phyloP scores from a whole-genome alignment of 2,888 invertebrate species.

The Cerceris ruficornis region DNA sequence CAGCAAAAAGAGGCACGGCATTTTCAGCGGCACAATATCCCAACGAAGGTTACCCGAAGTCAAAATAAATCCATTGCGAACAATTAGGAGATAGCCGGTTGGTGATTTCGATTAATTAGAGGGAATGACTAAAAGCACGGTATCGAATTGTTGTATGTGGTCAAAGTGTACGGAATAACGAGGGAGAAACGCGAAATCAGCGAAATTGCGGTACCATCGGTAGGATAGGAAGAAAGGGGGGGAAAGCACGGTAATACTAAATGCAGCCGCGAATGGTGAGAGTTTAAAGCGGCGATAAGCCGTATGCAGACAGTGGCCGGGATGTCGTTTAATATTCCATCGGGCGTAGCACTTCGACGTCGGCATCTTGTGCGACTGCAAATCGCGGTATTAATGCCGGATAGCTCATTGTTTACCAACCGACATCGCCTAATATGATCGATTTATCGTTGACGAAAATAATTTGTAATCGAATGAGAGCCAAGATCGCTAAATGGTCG shows the following conservation, averaged over 20 bases:
- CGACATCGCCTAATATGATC: conserved; percentile 62
- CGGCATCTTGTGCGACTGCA: conserved; percentile 62
- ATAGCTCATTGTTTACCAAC: conserved; percentile 70
- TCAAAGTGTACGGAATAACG: background rate
- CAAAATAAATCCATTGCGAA: no score
- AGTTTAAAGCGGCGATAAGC: conserved; percentile 44
- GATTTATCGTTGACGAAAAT: conserved; percentile 61
- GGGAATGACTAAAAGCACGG: background rate
- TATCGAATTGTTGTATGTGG: background rate
- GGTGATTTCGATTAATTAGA: background rate
- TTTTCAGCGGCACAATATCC: no score
- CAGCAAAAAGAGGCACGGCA: no score
- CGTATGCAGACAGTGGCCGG: conserved; percentile 46
- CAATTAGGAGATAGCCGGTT: background rate
- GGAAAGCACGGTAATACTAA: background rate
- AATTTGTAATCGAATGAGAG: conserved; percentile 12
- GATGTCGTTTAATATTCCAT: conserved; percentile 70
- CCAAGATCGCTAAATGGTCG: conserved; percentile 13
- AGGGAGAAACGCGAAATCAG: conserved; percentile 10
- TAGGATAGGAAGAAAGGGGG: conserved; percentile 8
- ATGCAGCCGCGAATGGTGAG: conserved; percentile 18
- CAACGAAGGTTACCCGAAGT: no score
- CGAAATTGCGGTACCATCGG: conserved; percentile 9
- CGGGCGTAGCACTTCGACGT: conserved; percentile 62
- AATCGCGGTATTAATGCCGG: conserved; percentile 69